A percentile compares a stretch with the other conserved stretches of the same genome.
phyloP scores from a whole-genome alignment of 2,113 vertebrate species.

The Osmerus mordax region DNA sequence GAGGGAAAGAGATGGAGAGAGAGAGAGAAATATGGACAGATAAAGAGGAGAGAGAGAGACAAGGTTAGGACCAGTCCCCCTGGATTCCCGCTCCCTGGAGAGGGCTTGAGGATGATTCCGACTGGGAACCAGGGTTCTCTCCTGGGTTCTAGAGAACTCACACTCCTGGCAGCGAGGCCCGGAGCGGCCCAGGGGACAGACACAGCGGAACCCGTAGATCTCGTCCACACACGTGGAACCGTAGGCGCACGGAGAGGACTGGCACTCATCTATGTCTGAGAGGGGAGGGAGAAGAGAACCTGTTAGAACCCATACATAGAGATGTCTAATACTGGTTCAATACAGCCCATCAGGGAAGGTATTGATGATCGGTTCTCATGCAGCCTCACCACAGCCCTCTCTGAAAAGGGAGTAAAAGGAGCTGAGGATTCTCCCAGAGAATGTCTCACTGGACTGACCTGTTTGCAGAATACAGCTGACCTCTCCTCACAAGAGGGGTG shows the following conservation, averaged over 20 bases:
- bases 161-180: constrained; percentile 87
- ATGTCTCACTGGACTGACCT: constrained; percentile 34
- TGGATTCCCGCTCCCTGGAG: background rate
- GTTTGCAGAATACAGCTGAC: constrained; percentile 43
- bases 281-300: background rate
- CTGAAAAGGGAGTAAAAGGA: constrained; percentile 20
- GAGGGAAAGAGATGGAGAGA: background rate
- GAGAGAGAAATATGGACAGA: background rate
- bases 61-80: too few relatives aligned
- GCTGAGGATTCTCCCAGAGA: constrained; percentile 42
- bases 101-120: background rate
- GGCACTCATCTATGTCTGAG: constrained; percentile 93
- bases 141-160: constrained; percentile 57
- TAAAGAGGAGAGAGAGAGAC: background rate
- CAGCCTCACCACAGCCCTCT: background rate
- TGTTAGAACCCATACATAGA: background rate
- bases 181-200: constrained; percentile 82
- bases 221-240: constrained; percentile 91
- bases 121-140: too few relatives aligned
- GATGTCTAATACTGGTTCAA: too few relatives aligned
- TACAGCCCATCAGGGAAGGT: background rate
- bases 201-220: constrained; percentile 86
- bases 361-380: background rate
- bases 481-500: constrained; percentile 35
- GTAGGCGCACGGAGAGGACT: constrained; percentile 88